These are phyloP conservation scores for Seira ritae DNA, from an alignment of 2,888 invertebrate species.

Conservation along the genomic window DNA sequence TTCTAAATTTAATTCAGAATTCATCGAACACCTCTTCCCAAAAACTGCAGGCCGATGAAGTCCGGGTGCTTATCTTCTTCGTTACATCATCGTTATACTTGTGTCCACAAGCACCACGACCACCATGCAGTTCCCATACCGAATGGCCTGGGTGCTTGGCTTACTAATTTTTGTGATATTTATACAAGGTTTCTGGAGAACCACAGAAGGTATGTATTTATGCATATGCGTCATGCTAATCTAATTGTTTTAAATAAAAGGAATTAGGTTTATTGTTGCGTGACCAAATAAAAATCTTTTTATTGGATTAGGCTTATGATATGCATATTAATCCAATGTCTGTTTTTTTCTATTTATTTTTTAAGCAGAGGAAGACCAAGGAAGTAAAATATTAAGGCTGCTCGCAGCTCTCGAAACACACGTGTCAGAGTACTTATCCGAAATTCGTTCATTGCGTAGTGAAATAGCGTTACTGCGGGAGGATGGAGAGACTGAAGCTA, in stretches of 20 bases:
- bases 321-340: too few relatives aligned
- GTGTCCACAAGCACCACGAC: slow-evolving; percentile 58
- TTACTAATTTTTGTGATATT: slow-evolving; percentile 59
- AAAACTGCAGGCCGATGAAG: slow-evolving; percentile 55
- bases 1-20: background rate
- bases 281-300: too few relatives aligned
- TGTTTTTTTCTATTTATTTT: too few relatives aligned
- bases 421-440: slow-evolving; percentile 68
- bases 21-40: background rate
- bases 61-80: slow-evolving; percentile 41
- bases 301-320: too few relatives aligned
- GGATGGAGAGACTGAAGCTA: slow-evolving; percentile 58
- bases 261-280: too few relatives aligned
- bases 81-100: slow-evolving; percentile 38
- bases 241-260: too few relatives aligned
- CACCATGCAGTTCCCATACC: slow-evolving; percentile 71
- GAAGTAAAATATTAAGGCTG: slow-evolving; percentile 67
- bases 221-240: too few relatives aligned
- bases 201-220: slow-evolving; percentile 60
- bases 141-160: slow-evolving; percentile 68
- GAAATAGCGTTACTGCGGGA: slow-evolving; percentile 64
- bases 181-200: slow-evolving; percentile 61
- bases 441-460: slow-evolving; percentile 65
- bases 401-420: slow-evolving; percentile 68
- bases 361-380: slow-evolving; percentile 70